Conservation (phyloP, 2,888 invertebrate species). For the Eudasyphora cyanicolor region DNA sequence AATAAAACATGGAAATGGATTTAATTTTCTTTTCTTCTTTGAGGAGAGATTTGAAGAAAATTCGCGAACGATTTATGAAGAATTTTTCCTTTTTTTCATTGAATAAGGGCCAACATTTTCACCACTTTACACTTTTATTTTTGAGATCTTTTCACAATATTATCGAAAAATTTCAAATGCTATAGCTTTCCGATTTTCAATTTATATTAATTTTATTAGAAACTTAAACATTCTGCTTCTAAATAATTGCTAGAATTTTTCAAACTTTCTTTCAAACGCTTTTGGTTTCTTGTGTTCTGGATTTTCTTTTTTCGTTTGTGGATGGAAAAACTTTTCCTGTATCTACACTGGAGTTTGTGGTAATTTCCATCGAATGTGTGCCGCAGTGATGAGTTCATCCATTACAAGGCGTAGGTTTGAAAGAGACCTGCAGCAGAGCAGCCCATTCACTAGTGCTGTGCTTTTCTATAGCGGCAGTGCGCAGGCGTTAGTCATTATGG, state of each 20-base stretch:
- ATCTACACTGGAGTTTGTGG: slow-evolving; percentile 68
- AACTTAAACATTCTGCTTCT: background rate
- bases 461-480: slow-evolving; percentile 44
- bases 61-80: too few relatives aligned
- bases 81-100: slow-evolving; percentile 15
- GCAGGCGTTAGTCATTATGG: slow-evolving; percentile 47
- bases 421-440: slow-evolving; percentile 61
- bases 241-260: slow-evolving; percentile 9
- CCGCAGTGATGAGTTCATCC: slow-evolving; percentile 64
- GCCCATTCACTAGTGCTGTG: slow-evolving; percentile 24
- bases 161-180: background rate
- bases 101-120: background rate
- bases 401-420: slow-evolving; percentile 63
- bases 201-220: slow-evolving; percentile 18
- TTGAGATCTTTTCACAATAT: background rate
- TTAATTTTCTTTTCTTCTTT: too few relatives aligned
- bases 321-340: slow-evolving; percentile 67
- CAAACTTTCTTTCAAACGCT: background rate
- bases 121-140: background rate
- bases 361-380: slow-evolving; percentile 63
- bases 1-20: slow-evolving; percentile 10
- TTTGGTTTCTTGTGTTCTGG: background rate
- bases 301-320: too few relatives aligned
- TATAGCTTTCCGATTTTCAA: background rate
- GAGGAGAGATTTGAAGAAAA: too few relatives aligned